Evolutionary conservation across 2,113 vertebrate genomes (phyloP).

Genomic region (Phoxinus phoxinus): DNA sequence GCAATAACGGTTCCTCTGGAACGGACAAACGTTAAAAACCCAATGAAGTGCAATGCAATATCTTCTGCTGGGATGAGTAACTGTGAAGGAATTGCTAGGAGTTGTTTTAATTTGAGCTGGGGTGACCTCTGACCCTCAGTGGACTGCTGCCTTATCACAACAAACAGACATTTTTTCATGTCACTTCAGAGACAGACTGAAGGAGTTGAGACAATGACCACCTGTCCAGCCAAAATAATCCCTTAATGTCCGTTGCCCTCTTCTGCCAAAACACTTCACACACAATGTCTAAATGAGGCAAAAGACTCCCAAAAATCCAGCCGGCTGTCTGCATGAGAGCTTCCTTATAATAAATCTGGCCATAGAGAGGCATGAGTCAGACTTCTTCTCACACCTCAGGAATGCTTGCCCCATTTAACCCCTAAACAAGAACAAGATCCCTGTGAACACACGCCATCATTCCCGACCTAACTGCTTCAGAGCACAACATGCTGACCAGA

Average conservation of each 20-base stretch:
- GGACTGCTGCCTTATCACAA: conserved; percentile 63
- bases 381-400: conserved; percentile 31
- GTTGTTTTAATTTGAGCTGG: conserved; percentile 58
- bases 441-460: conserved; percentile 21
- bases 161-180: conserved; percentile 70
- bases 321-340: conserved; percentile 18
- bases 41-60: conserved; percentile 26
- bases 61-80: not conserved
- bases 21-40: conserved; percentile 37
- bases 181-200: conserved; percentile 52
- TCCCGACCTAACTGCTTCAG: conserved; percentile 11
- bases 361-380: conserved; percentile 33
- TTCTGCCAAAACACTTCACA: conserved; percentile 39
- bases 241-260: conserved; percentile 20
- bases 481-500: not conserved
- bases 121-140: conserved; percentile 62
- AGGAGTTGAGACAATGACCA: conserved; percentile 47
- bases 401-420: conserved; percentile 47
- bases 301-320: conserved; percentile 26
- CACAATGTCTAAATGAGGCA: conserved; percentile 42
- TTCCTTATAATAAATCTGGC: conserved; percentile 43
- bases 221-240: conserved; percentile 47
- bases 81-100: conserved; percentile 6
- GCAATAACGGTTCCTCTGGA: not conserved
- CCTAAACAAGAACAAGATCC: conserved; percentile 32